Evolutionary conservation across 2,888 invertebrate genomes (phyloP).

Genomic region (Cataglyphis albicans): DNA sequence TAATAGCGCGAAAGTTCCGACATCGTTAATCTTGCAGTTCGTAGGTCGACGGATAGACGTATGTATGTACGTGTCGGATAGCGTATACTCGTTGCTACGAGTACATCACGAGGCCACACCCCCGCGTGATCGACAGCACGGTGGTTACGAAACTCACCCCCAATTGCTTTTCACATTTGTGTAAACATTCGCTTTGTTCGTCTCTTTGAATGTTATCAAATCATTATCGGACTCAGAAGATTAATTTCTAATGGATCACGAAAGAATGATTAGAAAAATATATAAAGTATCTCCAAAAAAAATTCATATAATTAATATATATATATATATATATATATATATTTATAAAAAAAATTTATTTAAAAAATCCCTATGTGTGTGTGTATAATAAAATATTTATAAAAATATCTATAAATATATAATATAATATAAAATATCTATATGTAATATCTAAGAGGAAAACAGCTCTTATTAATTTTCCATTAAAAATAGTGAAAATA

Average conservation of each 20-base stretch:
- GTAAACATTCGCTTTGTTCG: neutral
- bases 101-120: slow-evolving; percentile 60
- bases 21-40: slow-evolving; percentile 80
- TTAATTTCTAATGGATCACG: neutral
- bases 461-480: neutral
- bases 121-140: slow-evolving; percentile 47
- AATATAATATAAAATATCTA: neutral
- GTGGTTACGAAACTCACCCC: slow-evolving; percentile 66
- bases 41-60: slow-evolving; percentile 63
- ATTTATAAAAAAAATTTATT: too few relatives aligned
- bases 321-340: too few relatives aligned
- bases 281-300: neutral
- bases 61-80: slow-evolving; percentile 52
- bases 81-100: slow-evolving; percentile 53
- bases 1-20: slow-evolving; percentile 77
- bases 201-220: neutral
- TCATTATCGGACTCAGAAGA: neutral
- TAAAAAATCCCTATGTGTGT: neutral
- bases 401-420: neutral
- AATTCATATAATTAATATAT: neutral
- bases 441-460: neutral
- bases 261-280: neutral
- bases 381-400: neutral
- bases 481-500: neutral
- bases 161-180: neutral